Evolutionary conservation across 2,797 vertebrate genomes (phyloP).

Genomic region (Lemur catta): DNA sequence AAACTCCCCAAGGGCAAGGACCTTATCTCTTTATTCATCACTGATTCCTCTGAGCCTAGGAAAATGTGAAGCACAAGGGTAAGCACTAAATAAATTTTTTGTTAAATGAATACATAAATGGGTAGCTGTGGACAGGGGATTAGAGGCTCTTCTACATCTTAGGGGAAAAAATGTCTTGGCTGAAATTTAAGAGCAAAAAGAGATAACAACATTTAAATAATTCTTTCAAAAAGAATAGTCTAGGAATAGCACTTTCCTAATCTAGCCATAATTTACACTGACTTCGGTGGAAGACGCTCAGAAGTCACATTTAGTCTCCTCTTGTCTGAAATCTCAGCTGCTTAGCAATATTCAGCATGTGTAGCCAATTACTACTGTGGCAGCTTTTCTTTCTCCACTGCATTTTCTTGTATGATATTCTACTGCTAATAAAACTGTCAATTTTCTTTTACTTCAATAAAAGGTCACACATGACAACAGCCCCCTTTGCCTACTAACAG

Average conservation of each 20-base stretch:
- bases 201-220: not conserved
- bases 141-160: not conserved
- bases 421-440: conserved; percentile 87
- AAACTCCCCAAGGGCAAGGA: not conserved
- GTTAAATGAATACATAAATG: conserved; percentile 10
- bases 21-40: not conserved
- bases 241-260: not conserved
- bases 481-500: conserved; percentile 82
- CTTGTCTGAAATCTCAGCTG: conserved; percentile 42
- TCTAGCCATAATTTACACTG: conserved; percentile 7
- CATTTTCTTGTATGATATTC: conserved; percentile 71
- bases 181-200: not conserved
- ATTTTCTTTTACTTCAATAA: conserved; percentile 86
- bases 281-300: not conserved
- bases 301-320: conserved; percentile 23
- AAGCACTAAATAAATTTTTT: not conserved
- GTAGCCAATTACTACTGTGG: conserved; percentile 79
- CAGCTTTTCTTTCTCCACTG: conserved; percentile 72
- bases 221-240: not conserved
- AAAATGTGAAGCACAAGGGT: not conserved
- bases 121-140: not conserved
- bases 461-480: conserved; percentile 87
- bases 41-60: conserved; percentile 16
- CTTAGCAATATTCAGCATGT: conserved; percentile 65
- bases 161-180: not conserved